These are phyloP conservation scores for Leontopithecus rosalia DNA, from an alignment of 2,797 vertebrate species.

Conservation along the genomic window DNA sequence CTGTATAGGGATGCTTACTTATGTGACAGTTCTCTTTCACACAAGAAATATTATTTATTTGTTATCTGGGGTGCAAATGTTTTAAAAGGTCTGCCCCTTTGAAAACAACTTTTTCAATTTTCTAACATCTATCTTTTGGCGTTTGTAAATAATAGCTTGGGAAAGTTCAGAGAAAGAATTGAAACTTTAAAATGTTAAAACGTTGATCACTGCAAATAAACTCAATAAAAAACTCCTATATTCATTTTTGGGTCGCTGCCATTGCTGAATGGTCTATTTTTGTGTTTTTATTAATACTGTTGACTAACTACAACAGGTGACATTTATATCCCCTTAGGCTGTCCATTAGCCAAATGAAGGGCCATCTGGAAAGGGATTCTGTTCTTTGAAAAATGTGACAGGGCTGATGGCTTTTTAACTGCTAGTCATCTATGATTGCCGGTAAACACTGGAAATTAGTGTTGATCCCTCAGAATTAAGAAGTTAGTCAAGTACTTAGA, in stretches of 20 bases:
- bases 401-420: slow-evolving; percentile 89
- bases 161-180: not conserved
- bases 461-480: slow-evolving; percentile 85
- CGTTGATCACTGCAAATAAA: slow-evolving; percentile 65
- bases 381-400: slow-evolving; percentile 88
- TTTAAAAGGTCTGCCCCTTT: not conserved
- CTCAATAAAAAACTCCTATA: slow-evolving; percentile 69
- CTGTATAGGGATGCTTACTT: not conserved
- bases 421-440: slow-evolving; percentile 89
- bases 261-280: slow-evolving; percentile 79
- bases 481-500: slow-evolving; percentile 84
- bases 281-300: slow-evolving; percentile 85
- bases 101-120: not conserved
- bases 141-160: not conserved
- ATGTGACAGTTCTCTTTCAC: not conserved
- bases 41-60: not conserved
- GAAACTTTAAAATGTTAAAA: slow-evolving; percentile 61
- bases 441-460: slow-evolving; percentile 85
- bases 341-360: slow-evolving; percentile 89
- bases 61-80: not conserved
- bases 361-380: slow-evolving; percentile 89
- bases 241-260: slow-evolving; percentile 71
- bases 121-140: not conserved
- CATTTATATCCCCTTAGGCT: slow-evolving; percentile 88
- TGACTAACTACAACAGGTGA: slow-evolving; percentile 87